Evolutionary conservation across 1,140 invertebrate genomes (phyloP).

Genomic region (Coenobita brevimanus): DNA sequence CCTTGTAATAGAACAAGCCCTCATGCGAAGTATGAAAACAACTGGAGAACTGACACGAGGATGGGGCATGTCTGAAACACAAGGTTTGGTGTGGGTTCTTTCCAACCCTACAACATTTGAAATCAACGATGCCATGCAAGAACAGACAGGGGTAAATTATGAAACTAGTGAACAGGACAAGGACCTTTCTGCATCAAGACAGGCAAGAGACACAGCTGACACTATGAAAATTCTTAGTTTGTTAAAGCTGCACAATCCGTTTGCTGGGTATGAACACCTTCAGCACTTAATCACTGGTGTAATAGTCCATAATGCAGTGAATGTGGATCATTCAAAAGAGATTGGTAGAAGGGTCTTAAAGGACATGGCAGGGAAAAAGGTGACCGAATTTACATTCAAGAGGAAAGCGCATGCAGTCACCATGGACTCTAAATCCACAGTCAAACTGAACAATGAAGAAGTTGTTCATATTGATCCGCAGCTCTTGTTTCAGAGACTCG

Average conservation of each 20-base stretch:
- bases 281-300: not conserved
- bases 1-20: too few relatives aligned
- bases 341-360: not conserved
- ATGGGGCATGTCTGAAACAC: not conserved
- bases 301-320: not conserved
- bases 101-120: not conserved
- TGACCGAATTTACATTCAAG: not conserved
- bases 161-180: slow-evolving; percentile 13
- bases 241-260: not conserved
- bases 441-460: not conserved
- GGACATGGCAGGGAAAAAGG: not conserved
- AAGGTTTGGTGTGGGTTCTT: not conserved
- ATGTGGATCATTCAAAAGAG: not conserved
- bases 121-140: not conserved
- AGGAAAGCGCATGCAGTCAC: not conserved
- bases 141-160: not conserved
- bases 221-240: not conserved
- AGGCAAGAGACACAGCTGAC: not conserved
- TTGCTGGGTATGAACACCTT: not conserved
- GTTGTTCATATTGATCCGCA: not conserved
- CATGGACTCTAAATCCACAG: not conserved
- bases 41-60: too few relatives aligned
- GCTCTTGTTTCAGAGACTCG: slow-evolving; percentile 1
- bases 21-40: too few relatives aligned
- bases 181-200: not conserved